Evolutionary conservation across 2,888 invertebrate genomes (phyloP), one percentile per base, ranked within the genome.

Genomic region (Yponomeuta evonymella): DNA sequence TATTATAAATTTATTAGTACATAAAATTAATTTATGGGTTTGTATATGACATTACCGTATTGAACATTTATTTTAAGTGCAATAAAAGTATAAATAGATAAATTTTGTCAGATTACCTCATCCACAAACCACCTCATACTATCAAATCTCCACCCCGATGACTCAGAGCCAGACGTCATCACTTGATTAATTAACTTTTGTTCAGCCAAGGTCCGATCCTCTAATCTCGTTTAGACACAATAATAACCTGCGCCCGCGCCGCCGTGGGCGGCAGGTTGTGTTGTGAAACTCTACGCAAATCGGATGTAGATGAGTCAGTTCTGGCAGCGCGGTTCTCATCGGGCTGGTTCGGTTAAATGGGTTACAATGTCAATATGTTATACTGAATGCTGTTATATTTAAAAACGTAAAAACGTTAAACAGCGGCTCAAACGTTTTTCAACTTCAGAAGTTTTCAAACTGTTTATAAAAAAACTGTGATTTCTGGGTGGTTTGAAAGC

Each of bases 131-230:
- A 15, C 30, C 29, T 23, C 51, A 36, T 68, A 23, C 48, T 30
- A 48, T 23, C 23, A n/a, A 30, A 10, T 12, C 29, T 30, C 30
- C 29, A 29, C 48, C 29, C 51, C 48, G 30, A 29, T 68, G 68
- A 68, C 51, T 68, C 68, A 68, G 36, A 67, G 33, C 67, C n/a
- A 48, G 29, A 48, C 33, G 67, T 63, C 69, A 48, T 63, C 69
- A 48, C 29, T 70, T 72, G 72, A 80, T 80, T 78, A 79, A 80
- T 80, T 77, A 76, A 78, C 74, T 78, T 78, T 77, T 75, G 76
- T 77, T 75, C 72, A 75, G 74, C 73, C 74, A 70, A 70, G 70
- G 70, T 66, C 70, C 69, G 70, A 70, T 70, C 68, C 30, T 69
- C 75, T 75, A 75, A 73, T 74, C 74, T 73, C 72, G 73, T 75